Percentiles rank a stretch among this genome's conserved stretches.
These are phyloP conservation scores for Leucopsar rothschildi DNA, from an alignment of 2,113 vertebrate genomes.

Conservation along the genomic window DNA sequence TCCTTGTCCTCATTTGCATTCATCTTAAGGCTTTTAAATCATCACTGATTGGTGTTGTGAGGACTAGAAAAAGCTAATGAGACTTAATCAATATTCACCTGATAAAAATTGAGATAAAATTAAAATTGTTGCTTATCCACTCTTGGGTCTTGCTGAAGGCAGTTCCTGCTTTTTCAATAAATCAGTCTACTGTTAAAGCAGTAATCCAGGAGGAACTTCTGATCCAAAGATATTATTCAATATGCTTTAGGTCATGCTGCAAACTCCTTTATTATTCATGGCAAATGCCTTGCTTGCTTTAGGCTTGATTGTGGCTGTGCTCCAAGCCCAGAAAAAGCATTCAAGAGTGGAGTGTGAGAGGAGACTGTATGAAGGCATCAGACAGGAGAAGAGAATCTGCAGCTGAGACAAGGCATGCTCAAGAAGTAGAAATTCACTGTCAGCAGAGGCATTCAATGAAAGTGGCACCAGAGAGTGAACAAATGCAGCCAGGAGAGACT, in stretches of 20 bases:
- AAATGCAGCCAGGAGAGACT: not conserved
- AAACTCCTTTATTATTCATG: slow-evolving; percentile 5
- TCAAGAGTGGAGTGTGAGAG: not conserved
- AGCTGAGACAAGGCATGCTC: not conserved
- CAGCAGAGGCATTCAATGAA: not conserved
- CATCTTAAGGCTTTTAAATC: not conserved
- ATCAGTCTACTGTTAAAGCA: not conserved
- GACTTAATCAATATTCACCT: not conserved
- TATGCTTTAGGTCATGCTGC: not conserved
- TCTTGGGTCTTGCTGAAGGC: not conserved
- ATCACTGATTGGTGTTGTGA: not conserved
- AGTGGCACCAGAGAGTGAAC: not conserved
- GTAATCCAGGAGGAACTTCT: not conserved
- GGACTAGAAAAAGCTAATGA: not conserved
- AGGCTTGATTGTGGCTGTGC: not conserved
- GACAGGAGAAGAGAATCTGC: not conserved
- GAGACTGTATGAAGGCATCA: not conserved
- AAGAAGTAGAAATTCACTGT: not conserved
- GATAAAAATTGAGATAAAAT: not conserved
- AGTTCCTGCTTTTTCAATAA: not conserved
- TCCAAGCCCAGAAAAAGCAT: not conserved
- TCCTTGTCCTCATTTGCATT: not conserved
- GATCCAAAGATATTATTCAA: not conserved
- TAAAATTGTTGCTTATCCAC: not conserved
- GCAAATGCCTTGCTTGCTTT: not conserved